phyloP scores from a whole-genome alignment of 2,888 invertebrate species.

The Thymelicus sylvestris region DNA sequence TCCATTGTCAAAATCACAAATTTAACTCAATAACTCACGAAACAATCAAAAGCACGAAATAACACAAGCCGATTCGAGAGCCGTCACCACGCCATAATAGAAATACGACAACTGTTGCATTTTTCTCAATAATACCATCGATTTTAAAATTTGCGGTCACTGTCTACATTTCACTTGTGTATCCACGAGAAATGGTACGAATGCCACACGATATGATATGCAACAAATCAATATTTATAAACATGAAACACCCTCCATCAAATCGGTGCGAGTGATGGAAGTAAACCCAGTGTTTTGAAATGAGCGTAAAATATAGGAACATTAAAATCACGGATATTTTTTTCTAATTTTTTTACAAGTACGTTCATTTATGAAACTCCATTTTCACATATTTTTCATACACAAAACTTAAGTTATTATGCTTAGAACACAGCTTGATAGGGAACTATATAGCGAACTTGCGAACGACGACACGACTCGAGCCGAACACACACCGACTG shows the following conservation, averaged over 20 bases:
- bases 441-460: constrained; percentile 31
- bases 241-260: constrained; percentile 74
- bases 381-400: constrained; percentile 64
- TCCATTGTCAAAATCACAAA: constrained; percentile 86
- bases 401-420: constrained; percentile 60
- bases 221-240: constrained; percentile 84
- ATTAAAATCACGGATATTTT: constrained; percentile 34
- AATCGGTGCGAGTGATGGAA: constrained; percentile 50
- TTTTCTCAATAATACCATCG: constrained; percentile 51
- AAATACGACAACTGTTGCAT: constrained; percentile 73
- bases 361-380: constrained; percentile 46
- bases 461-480: constrained; percentile 52
- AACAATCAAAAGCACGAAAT: constrained; percentile 62
- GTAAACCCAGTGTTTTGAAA: constrained; percentile 48
- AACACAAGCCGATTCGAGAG: constrained; percentile 55
- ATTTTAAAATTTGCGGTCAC: constrained; percentile 49
- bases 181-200: constrained; percentile 57
- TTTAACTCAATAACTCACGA: constrained; percentile 59
- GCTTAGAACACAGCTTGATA: constrained; percentile 29
- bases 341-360: constrained; percentile 4
- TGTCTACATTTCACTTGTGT: constrained; percentile 75
- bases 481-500: constrained; percentile 28
- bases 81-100: constrained; percentile 56
- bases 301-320: constrained; percentile 48
- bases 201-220: constrained; percentile 59